A percentile compares a stretch with the other conserved stretches of the same genome.
phyloP scores from a whole-genome alignment of 30 jellyfish, hydroid and myxozoan genomes.

The Mastigias papua region DNA sequence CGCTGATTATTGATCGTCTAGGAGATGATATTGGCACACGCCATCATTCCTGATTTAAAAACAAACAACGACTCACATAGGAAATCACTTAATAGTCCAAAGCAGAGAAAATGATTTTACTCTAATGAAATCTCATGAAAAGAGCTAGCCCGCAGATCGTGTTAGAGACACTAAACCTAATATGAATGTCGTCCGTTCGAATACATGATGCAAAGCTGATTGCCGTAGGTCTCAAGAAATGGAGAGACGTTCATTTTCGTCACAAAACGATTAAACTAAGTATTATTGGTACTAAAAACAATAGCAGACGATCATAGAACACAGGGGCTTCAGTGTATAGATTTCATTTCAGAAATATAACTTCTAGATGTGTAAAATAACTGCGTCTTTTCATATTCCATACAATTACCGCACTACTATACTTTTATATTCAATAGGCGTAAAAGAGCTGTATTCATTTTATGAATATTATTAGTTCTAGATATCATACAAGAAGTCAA shows the following conservation, averaged over 20 bases:
- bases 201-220: constrained; percentile 4
- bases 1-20: not conserved
- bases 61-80: constrained; percentile 20
- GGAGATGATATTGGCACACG: constrained; percentile 13
- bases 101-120: constrained; percentile 10
- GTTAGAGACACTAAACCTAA: constrained; percentile 34
- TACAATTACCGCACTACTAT: too few species aligned
- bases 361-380: too few species aligned
- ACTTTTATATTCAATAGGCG: not conserved
- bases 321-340: not conserved
- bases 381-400: not conserved
- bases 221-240: not conserved
- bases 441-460: not conserved
- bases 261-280: not conserved
- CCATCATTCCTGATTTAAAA: constrained; percentile 23
- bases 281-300: not conserved
- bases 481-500: not conserved
- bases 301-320: not conserved
- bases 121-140: not conserved
- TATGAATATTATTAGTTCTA: not conserved
- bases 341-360: not conserved
- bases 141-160: constrained; percentile 32
- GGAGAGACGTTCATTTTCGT: constrained; percentile 12
- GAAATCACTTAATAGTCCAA: constrained; percentile 35
- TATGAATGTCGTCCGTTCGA: constrained; percentile 7